These are phyloP conservation scores for Pantherophis vulpinus DNA, from an alignment of 2,797 vertebrate genomes.

Conservation along the genomic window DNA sequence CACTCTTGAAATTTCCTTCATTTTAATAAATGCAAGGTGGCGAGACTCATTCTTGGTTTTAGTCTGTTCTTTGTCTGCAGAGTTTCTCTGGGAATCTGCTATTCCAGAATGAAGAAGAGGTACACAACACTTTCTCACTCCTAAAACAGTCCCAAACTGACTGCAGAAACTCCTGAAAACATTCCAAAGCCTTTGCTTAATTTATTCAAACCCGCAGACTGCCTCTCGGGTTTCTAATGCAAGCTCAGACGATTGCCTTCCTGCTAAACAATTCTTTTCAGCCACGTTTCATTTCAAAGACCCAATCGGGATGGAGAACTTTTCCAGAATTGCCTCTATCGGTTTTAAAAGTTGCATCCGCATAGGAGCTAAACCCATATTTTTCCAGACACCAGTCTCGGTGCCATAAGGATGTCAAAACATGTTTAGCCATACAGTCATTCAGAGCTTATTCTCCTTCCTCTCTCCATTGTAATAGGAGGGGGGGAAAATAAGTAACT, in stretches of 20 bases:
- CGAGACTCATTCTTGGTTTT: not conserved
- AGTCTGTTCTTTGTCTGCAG: not conserved
- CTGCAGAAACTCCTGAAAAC: fast-evolving
- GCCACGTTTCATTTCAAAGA: not conserved
- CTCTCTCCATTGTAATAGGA: not conserved
- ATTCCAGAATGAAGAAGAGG: not conserved
- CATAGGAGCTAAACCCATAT: not conserved
- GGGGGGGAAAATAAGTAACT: not conserved
- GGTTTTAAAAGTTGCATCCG: not conserved
- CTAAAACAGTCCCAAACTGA: not conserved
- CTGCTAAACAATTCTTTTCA: not conserved
- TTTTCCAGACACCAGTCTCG: not conserved
- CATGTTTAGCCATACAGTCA: not conserved
- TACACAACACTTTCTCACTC: not conserved
- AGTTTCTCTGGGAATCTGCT: not conserved
- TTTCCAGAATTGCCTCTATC: not conserved
- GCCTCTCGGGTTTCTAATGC: not conserved
- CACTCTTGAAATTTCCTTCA: not conserved
- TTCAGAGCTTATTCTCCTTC: too few species aligned
- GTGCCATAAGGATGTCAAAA: not conserved
- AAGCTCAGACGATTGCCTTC: not conserved
- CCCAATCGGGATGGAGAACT: not conserved
- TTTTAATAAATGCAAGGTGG: not conserved
- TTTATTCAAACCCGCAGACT: not conserved
- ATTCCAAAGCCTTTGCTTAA: not conserved